phyloP scores from a whole-genome alignment of 1,140 invertebrate species.

The Pantala flavescens region DNA sequence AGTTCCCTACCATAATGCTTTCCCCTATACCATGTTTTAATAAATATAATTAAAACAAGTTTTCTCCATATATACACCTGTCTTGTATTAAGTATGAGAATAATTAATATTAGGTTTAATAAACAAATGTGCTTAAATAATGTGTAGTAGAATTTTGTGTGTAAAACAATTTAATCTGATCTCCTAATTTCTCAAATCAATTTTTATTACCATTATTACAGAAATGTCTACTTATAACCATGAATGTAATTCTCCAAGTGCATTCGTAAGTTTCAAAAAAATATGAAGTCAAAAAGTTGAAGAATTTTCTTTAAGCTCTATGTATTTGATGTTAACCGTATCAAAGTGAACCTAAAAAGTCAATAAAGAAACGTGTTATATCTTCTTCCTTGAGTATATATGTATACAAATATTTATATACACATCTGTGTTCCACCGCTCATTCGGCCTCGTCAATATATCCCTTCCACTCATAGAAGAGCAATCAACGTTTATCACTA shows the following conservation, averaged over 20 bases:
- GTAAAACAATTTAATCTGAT: constrained; percentile 3
- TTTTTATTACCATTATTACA: constrained; percentile 11
- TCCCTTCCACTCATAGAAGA: not conserved
- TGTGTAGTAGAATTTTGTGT: constrained; percentile 3
- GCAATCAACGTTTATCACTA: not conserved
- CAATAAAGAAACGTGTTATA: constrained; percentile 7
- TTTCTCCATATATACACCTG: constrained; percentile 6
- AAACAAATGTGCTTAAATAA: constrained; percentile 10
- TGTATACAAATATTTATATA: no score
- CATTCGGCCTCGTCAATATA: not conserved
- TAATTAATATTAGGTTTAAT: constrained; percentile 9
- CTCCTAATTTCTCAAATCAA: constrained; percentile 10
- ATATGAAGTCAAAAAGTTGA: not conserved
- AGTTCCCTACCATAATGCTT: constrained; percentile 1
- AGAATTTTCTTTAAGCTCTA: not conserved
- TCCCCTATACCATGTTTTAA: not conserved
- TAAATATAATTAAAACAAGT: constrained; percentile 6
- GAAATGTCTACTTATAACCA: constrained; percentile 1
- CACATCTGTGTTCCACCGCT: no score
- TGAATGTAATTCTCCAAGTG: not conserved
- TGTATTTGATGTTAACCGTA: constrained; percentile 10
- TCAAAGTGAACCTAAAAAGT: constrained; percentile 3
- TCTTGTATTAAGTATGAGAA: constrained; percentile 10
- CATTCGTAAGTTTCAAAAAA: not conserved
- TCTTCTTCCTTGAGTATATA: constrained; percentile 1